Base-by-base conservation (phyloP, 2,888 invertebrate genomes). In the Cryptus armator region DNA sequence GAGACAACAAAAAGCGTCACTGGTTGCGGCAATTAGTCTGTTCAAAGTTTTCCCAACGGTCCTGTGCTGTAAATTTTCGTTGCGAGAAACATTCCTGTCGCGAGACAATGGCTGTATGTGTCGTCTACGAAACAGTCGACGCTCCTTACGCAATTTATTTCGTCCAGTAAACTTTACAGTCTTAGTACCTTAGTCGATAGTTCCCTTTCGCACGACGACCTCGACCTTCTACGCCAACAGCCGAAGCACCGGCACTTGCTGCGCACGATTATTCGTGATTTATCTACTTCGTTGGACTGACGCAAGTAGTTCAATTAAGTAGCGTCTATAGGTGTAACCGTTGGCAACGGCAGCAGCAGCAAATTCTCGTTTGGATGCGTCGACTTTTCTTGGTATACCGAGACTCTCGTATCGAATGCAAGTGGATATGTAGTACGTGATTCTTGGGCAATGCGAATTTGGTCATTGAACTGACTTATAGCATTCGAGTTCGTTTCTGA, bases 231-330 rank as follows among this genome's bases (percentile, higher is more conserved):
- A 29, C 4, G 59, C 14, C 14, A 14, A 59, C 6, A 14, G 59
- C 4, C 12, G 32, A n/a, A 29, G 14, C n/a, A 32, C 4, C 5
- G 59, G 24, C 24, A 29, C 29, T 59, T 4, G 29, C 59, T 29
- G 29, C 59, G 2, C 14, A 24, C 10, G 9, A 7, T 59, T 59
- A 29, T 59, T 14, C 59, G 59, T 59, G 59, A 59, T 59, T 59
- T 59, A 59, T 59, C 14, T 4, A 24, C 59, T 59, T 14, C 10
- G 29, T 14, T 59, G 14, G 14, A 24, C 59, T 59, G 59, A 59
- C 59, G 59, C 59, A 59, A 19, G 59, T 3, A 29, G 24, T 59
- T 59, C 59, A 59, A 59, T 59, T 59, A 59, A 59, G 59, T 29
- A 24, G 59, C 14, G 24, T 59, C 24, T 14, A 59, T 29, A 29